These are phyloP conservation scores for Drosophila sulfurigaster DNA, from an alignment of 1,140 invertebrate genomes.

Conservation along the genomic window DNA sequence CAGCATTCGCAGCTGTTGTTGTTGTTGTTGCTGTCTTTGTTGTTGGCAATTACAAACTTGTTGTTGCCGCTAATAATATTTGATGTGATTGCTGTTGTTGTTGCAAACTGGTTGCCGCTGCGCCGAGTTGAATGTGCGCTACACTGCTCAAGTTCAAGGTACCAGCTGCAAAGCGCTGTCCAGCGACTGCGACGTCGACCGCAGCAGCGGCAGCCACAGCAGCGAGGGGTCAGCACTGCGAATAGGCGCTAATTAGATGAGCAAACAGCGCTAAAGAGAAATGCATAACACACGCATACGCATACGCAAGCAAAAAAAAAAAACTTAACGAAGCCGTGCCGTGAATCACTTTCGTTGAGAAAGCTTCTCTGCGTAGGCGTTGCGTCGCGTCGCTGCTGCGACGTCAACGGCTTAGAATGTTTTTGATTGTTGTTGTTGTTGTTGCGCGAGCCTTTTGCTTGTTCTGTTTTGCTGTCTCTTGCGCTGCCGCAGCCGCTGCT, in stretches of 20 bases:
- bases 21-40: constrained; percentile 25
- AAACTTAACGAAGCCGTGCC: constrained; percentile 22
- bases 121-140: constrained; percentile 69
- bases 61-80: constrained; percentile 39
- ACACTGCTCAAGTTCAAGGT: constrained; percentile 76
- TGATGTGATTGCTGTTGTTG: constrained; percentile 17
- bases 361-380: constrained; percentile 63
- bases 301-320: constrained; percentile 10
- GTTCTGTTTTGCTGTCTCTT: not conserved
- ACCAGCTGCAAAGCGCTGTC: constrained; percentile 36
- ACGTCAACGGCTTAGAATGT: constrained; percentile 34
- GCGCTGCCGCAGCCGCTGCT: not conserved
- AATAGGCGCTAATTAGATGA: constrained; percentile 53
- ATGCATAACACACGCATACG: constrained; percentile 62
- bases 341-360: constrained; percentile 82
- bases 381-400: constrained; percentile 1
- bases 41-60: constrained; percentile 70
- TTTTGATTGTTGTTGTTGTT: constrained; percentile 36
- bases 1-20: constrained; percentile 18
- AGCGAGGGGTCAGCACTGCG: constrained; percentile 9
- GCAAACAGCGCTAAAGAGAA: constrained; percentile 68
- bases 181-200: constrained; percentile 3
- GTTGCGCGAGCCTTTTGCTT: constrained; percentile 28
- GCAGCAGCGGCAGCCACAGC: not conserved
- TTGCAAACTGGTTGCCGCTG: constrained; percentile 71